A percentile compares a stretch with the other conserved stretches of the same genome.
phyloP scores from a whole-genome alignment of 2,113 vertebrate genomes.

The Panurus biarmicus region DNA sequence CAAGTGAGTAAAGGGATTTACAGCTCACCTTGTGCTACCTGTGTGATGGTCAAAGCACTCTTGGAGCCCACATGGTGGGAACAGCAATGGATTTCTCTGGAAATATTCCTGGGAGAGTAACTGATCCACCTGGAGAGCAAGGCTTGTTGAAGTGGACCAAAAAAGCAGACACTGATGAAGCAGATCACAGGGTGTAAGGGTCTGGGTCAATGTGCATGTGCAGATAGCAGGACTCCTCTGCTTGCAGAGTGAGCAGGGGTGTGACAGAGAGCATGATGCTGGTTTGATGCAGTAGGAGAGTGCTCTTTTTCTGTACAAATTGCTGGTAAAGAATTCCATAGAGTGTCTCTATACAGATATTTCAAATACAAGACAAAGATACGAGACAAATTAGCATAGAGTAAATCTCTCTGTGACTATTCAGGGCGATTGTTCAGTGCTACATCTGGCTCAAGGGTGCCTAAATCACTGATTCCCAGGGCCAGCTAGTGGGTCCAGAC shows the following conservation, averaged over 20 bases:
- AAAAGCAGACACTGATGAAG: background rate
- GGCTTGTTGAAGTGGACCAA: background rate
- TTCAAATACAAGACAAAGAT: background rate
- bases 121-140: background rate
- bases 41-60: no score
- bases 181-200: background rate
- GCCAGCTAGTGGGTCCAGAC: background rate
- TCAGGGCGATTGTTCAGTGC: background rate
- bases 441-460: background rate
- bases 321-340: background rate
- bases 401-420: background rate
- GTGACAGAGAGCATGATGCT: background rate
- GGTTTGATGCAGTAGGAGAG: background rate
- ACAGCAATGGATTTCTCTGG: background rate
- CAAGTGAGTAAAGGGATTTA: background rate
- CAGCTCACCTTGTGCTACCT: background rate
- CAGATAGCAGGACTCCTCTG: background rate
- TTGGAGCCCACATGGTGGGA: background rate
- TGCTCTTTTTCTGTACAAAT: background rate
- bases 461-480: background rate
- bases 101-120: background rate
- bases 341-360: background rate
- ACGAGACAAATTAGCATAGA: background rate
- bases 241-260: background rate
- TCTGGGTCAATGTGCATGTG: background rate